phyloP scores from a whole-genome alignment of 2,888 invertebrate species.

The Linnaemya tessellans region DNA sequence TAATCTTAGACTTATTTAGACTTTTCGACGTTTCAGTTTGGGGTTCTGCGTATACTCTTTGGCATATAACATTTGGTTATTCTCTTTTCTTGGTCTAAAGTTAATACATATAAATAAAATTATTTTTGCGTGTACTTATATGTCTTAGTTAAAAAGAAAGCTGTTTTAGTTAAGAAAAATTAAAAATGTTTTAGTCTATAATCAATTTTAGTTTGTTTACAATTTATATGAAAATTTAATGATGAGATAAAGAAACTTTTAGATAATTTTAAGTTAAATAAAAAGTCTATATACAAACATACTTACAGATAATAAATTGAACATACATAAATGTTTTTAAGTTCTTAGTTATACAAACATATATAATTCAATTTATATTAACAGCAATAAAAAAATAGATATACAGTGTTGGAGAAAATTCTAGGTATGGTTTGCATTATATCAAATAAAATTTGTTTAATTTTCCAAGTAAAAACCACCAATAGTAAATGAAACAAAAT shows the following conservation, averaged over 20 bases:
- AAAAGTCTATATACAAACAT: conserved; percentile 46
- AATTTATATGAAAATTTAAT: conserved; percentile 41
- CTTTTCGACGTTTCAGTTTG: too few relatives aligned
- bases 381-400: not conserved
- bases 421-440: too few relatives aligned
- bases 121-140: conserved; percentile 62
- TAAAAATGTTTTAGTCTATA: conserved; percentile 31
- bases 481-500: too few relatives aligned
- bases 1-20: not conserved
- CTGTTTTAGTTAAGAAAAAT: conserved; percentile 40
- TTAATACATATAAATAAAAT: conserved; percentile 36
- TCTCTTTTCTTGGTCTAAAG: conserved; percentile 8
- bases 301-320: conserved; percentile 25
- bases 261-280: conserved; percentile 64
- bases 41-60: too few relatives aligned
- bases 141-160: conserved; percentile 47
- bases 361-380: conserved; percentile 13
- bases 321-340: conserved; percentile 6
- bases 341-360: conserved; percentile 35
- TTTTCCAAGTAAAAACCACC: too few relatives aligned
- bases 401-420: not conserved
- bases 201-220: conserved; percentile 36
- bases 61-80: not conserved
- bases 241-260: conserved; percentile 57
- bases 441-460: too few relatives aligned